These are phyloP conservation scores for Zapus hudsonius DNA, from an alignment of 2,113 vertebrate species.

Conservation along the genomic window DNA sequence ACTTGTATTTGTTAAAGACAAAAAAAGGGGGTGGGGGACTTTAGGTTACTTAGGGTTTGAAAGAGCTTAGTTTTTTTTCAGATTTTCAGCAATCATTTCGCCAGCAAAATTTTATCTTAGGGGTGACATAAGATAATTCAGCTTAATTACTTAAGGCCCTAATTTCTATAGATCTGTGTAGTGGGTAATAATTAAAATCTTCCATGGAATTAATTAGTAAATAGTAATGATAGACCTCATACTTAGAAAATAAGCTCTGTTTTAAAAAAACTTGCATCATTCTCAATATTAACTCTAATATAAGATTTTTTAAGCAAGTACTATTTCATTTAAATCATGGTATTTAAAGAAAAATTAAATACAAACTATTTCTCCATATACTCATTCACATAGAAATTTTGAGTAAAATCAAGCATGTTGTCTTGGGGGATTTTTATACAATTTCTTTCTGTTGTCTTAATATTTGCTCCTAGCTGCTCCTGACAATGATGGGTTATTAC, in stretches of 20 bases:
- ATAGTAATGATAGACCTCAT: slow-evolving; percentile 32
- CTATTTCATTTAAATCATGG: slow-evolving; percentile 38
- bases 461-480: slow-evolving; percentile 61
- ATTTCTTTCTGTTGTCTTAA: slow-evolving; percentile 13
- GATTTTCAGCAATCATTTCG: slow-evolving; percentile 60
- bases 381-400: slow-evolving; percentile 31
- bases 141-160: slow-evolving; percentile 61
- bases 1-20: slow-evolving; percentile 52
- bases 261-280: slow-evolving; percentile 12
- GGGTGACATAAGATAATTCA: slow-evolving; percentile 56
- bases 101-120: slow-evolving; percentile 75
- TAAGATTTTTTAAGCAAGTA: slow-evolving; percentile 47
- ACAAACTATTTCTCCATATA: background rate
- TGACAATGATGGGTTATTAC: slow-evolving; percentile 8
- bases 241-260: slow-evolving; percentile 20
- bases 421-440: slow-evolving; percentile 38
- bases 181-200: slow-evolving; percentile 45
- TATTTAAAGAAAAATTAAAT: slow-evolving; percentile 49
- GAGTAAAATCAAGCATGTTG: slow-evolving; percentile 58
- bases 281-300: slow-evolving; percentile 43
- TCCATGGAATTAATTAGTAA: slow-evolving; percentile 43
- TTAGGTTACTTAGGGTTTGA: background rate
- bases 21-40: background rate
- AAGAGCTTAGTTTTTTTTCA: slow-evolving; percentile 48
- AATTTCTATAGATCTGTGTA: slow-evolving; percentile 25